These are phyloP conservation scores for Carcina quercana DNA, from an alignment of 2,888 invertebrate genomes.

Conservation along the genomic window DNA sequence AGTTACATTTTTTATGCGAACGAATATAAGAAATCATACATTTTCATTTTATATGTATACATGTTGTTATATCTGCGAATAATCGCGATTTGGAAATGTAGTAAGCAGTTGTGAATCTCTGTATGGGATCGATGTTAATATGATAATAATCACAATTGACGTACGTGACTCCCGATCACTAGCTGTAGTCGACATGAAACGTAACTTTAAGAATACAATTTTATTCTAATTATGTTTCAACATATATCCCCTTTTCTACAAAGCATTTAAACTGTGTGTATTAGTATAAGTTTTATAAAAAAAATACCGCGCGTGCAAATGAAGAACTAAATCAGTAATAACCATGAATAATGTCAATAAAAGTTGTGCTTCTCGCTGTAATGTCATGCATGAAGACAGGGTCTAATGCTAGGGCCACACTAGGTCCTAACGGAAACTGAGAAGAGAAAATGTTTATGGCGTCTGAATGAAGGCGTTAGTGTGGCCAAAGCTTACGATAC, in stretches of 20 bases:
- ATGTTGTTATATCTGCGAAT: too few relatives aligned
- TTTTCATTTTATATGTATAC: too few relatives aligned
- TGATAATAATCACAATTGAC: conserved; percentile 39
- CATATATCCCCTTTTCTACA: conserved; percentile 39
- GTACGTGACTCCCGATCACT: conserved; percentile 23
- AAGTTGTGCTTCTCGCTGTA: conserved; percentile 61
- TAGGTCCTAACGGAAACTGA: too few relatives aligned
- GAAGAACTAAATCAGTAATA: conserved; percentile 18
- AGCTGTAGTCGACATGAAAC: conserved; percentile 20
- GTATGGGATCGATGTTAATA: conserved; percentile 46
- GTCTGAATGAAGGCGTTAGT: too few relatives aligned
- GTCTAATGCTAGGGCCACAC: too few relatives aligned
- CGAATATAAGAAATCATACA: too few relatives aligned
- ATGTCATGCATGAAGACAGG: conserved; percentile 57
- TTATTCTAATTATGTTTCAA: conserved; percentile 26
- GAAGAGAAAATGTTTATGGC: too few relatives aligned
- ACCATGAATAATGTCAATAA: conserved; percentile 24
- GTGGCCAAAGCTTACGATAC: too few relatives aligned
- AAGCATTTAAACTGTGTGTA: conserved; percentile 60
- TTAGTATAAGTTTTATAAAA: conserved; percentile 36
- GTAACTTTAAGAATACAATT: conserved; percentile 17
- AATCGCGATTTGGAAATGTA: too few relatives aligned
- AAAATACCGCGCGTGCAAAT: too few relatives aligned
- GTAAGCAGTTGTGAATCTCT: too few relatives aligned
- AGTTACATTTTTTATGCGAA: too few relatives aligned